A percentile compares a stretch with the other conserved stretches of the same genome.
Conservation (phyloP, 1,140 invertebrate species). For the Helicoverpa zea region DNA sequence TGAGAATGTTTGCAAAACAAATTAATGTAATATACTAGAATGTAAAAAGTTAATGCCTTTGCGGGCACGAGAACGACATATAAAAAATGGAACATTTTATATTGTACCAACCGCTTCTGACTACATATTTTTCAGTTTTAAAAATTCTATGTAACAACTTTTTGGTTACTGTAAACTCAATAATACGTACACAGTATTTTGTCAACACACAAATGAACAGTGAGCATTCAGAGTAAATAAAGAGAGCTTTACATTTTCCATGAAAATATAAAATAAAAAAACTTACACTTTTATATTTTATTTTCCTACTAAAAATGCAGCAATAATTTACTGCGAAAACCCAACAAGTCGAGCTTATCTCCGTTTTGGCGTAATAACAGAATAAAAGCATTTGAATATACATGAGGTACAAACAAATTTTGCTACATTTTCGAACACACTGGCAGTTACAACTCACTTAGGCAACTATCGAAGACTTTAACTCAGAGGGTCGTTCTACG, state of each 20-base stretch:
- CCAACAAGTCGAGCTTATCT: background rate
- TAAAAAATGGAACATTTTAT: conserved; percentile 29
- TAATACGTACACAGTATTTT: background rate
- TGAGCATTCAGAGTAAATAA: background rate
- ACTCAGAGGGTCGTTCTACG: conserved; percentile 42
- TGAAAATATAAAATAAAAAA: too few species aligned
- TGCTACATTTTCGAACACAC: conserved; percentile 14
- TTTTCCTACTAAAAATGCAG: too few species aligned
- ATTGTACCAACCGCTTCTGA: conserved; percentile 1
- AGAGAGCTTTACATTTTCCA: too few species aligned
- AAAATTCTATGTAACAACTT: background rate
- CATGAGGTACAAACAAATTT: background rate
- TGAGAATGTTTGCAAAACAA: conserved; percentile 49
- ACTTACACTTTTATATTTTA: too few species aligned
- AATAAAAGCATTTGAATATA: background rate
- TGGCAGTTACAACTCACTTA: conserved; percentile 28
- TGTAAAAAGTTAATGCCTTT: conserved; percentile 57
- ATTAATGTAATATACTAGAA: conserved; percentile 50
- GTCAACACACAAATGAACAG: background rate
- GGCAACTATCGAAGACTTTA: conserved; percentile 44
- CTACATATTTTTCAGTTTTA: conserved; percentile 14
- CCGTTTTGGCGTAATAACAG: background rate
- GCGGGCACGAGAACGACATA: conserved; percentile 35
- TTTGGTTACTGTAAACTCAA: background rate
- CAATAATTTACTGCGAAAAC: background rate